A percentile compares a stretch with the other conserved stretches of the same genome.
Evolutionary conservation across 2,888 invertebrate species (phyloP).

Genomic region (Chydorus sphaericus): DNA sequence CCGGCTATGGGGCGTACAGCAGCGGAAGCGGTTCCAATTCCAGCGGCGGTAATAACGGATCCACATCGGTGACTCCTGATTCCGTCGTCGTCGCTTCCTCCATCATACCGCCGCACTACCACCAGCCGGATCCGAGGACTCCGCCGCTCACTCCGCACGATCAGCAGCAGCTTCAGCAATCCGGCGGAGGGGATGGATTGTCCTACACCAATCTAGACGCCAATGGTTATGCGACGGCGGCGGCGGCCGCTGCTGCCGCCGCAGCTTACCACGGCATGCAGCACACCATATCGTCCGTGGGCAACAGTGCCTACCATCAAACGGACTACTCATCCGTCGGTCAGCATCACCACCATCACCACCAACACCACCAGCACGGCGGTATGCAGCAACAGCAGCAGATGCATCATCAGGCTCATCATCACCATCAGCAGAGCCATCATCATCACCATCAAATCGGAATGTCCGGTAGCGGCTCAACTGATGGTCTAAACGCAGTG

Average conservation of each 20-base stretch:
- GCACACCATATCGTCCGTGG: constrained; percentile 9
- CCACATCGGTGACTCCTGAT: constrained; percentile 3
- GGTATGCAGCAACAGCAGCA: constrained; percentile 19
- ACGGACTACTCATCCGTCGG: constrained; percentile 18
- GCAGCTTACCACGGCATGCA: constrained; percentile 9
- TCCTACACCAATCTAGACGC: constrained; percentile 75
- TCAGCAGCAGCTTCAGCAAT: constrained; percentile 34
- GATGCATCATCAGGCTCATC: constrained; percentile 21
- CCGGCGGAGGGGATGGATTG: constrained; percentile 42
- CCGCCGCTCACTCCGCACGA: constrained; percentile 18
- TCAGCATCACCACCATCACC: constrained; percentile 17
- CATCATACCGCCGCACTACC: constrained; percentile 29
- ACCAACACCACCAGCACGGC: constrained; percentile 12
- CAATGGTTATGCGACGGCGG: constrained; percentile 36
- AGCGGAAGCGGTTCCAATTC: neutral
- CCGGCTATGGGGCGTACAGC: neutral
- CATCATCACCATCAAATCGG: constrained; percentile 6
- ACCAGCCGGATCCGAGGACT: constrained; percentile 22
- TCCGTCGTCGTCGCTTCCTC: constrained; percentile 3
- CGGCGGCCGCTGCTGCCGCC: neutral
- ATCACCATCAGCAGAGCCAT: constrained; percentile 21
- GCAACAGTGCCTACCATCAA: constrained; percentile 11
- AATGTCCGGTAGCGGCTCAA: constrained; percentile 12
- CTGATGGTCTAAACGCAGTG: constrained; percentile 16
- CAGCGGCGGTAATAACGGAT: constrained; percentile 2